Base-by-base conservation (phyloP, 2,888 invertebrate genomes). In the Frankliniella fusca region DNA sequence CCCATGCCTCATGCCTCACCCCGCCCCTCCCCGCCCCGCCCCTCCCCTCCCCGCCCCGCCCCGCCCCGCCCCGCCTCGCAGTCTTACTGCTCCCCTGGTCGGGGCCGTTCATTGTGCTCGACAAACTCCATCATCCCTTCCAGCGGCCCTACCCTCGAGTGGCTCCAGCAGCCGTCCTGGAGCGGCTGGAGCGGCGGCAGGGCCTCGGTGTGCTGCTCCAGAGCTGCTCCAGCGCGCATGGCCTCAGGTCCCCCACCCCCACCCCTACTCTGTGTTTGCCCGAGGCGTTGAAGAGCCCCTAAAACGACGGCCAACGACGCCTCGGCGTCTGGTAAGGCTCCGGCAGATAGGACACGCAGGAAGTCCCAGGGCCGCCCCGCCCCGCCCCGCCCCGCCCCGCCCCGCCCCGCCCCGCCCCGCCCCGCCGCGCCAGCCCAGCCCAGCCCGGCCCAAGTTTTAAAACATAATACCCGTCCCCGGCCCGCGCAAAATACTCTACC, bases 271-370 rank as follows among this genome's bases (percentile, higher is more conserved):
- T 76, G 70, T 76, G 70, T 76, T 76, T 76, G 70, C 70, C 70
- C 70, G 70, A 23, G 70, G 70, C 70, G 70, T 76, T 76, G 70
- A 76, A 76, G 70, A 76, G 70, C 23, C 70, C 70, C 70, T 76
- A 76, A 76, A 76, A 23, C 70, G 70, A 23, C 70, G 70, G 70
- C 23, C 70, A 76, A 76, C 70, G 70, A 76, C 70, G 70, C 70
- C 70, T 76, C 70, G 70, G 70, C 70, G 70, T 76, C 70, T 76
- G 70, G 70, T 76, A 76, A 23, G 70, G 70, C 70, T 76, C 70
- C 70, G 23, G 70, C 70, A 76, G 70, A 76, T 76, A 76, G 70
- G 70, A 76, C 70, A 76, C 70, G 70, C 70, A 23, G 70, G 23
- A 11, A n/a, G 70, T 23, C 15, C 18, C 54, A 5, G 54, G 15